Base-by-base conservation (phyloP, 37 sponge, comb jelly and placozoan genomes). In the Bolinopsis microptera region DNA sequence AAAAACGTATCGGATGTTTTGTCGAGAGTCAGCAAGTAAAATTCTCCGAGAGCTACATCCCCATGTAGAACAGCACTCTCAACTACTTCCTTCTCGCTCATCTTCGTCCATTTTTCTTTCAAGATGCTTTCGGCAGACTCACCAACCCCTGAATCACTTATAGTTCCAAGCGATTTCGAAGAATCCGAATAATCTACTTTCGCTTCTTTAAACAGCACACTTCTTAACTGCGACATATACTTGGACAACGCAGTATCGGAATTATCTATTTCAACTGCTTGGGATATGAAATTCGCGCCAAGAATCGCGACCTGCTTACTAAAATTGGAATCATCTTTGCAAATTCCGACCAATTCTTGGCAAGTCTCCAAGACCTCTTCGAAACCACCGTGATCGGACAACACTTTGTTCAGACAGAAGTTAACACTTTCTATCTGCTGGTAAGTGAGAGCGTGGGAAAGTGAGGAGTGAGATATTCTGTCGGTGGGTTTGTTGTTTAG, bases 351-450 rank as follows among this genome's bases (percentile, higher is more conserved):
- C 13, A 86, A 24, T 24, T 86, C 35, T 38, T 86, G 38, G 48
- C 90, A 86, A 18, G 48, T 41, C 26, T 86, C 90, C 27, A 86
- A 16, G 3, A 86, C 36, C 1, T 33, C 38, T 0, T 41, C 61
- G 21, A n/a, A 18, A 28, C 61, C 61, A 3, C 28, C 3, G 1
- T 35, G 8, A 32, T 32, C 32, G 3, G 90, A 13, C 26, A 86
- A 27, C 1, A 39, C 90, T 25, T 38, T 86, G 31, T 86, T 86
- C 3, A 86, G 90, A 41, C 90, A 86, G 61, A 86, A 86, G 27
- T 28, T 86, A 28, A 86, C 61, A 40, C 90, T 86, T 27, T 86
- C 90, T 3, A 86, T 86, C 90, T 86, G 90, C 61, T 86, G 90
- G 28, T 86, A 86, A 2, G 90, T 34, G 3, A 86, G 90, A 41